Evolutionary conservation across 2,888 invertebrate species (phyloP).

Genomic region (Masnerella sp.): DNA sequence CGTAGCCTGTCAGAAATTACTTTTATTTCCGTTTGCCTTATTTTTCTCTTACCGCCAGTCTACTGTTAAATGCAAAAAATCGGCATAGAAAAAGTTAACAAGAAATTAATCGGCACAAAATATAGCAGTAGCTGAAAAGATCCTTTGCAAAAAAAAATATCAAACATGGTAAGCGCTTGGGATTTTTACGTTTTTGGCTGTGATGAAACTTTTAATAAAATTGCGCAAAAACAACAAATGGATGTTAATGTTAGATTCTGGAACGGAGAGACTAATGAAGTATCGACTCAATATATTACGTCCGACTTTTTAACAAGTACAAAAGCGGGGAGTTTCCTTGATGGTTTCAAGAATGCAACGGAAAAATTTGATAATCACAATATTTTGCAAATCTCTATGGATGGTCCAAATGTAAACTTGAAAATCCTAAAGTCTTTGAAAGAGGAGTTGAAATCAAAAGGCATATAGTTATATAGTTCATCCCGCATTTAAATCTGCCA

Average conservation of each 20-base stretch:
- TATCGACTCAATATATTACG: constrained; percentile 45
- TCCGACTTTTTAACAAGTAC: constrained; percentile 3
- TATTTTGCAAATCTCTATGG: constrained; percentile 27
- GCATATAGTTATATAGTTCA: constrained; percentile 5
- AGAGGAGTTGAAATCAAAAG: constrained; percentile 6
- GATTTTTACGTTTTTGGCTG: constrained; percentile 55
- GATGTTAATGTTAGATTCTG: constrained; percentile 64
- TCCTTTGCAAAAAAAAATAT: no score
- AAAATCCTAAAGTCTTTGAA: constrained; percentile 5
- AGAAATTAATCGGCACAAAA: no score
- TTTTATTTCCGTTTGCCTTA: constrained; percentile 43
- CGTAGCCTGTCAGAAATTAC: constrained; percentile 48
- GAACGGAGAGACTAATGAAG: constrained; percentile 54
- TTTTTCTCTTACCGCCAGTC: no score
- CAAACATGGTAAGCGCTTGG: no score
- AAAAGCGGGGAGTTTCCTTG: constrained; percentile 5
- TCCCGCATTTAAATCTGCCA: constrained; percentile 17
- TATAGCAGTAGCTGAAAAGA: no score
- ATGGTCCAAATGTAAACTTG: constrained; percentile 15
- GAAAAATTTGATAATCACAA: background rate
- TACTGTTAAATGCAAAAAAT: no score
- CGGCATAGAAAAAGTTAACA: no score
- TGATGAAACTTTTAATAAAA: constrained; percentile 61
- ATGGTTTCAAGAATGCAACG: background rate
- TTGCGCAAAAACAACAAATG: constrained; percentile 63